phyloP scores from a whole-genome alignment of 2,797 vertebrate species.

The Premnoplex brunnescens region DNA sequence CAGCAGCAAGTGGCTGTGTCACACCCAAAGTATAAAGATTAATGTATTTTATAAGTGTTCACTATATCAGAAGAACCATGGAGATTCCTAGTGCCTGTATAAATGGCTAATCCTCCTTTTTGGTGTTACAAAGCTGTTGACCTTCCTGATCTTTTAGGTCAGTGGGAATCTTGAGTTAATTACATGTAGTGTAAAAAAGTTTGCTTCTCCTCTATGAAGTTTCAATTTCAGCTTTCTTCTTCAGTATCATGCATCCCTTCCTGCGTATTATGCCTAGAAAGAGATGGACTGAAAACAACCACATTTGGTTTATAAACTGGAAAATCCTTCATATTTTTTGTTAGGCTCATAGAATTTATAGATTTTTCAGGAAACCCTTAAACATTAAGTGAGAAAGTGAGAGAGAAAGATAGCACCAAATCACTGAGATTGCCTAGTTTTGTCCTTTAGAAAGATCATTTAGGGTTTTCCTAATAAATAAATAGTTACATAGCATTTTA shows the following conservation, averaged over 20 bases:
- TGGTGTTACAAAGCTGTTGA: not conserved
- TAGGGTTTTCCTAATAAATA: not conserved
- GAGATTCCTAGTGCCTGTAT: not conserved
- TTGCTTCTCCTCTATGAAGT: not conserved
- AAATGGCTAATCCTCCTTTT: not conserved
- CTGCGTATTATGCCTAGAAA: not conserved
- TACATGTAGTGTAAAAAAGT: not conserved
- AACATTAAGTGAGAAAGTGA: not conserved
- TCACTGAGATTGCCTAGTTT: not conserved
- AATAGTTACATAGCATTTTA: not conserved
- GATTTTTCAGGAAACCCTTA: not conserved
- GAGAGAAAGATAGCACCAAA: not conserved
- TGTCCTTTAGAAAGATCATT: not conserved
- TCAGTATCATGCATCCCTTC: not conserved
- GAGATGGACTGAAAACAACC: not conserved
- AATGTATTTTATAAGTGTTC: not conserved
- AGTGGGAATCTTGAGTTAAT: not conserved
- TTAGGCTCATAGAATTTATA: not conserved
- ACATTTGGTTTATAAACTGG: not conserved
- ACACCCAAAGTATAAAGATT: not conserved
- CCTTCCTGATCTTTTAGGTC: not conserved
- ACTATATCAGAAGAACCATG: not conserved
- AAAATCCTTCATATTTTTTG: not conserved
- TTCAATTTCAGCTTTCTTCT: not conserved
- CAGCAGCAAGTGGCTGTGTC: rapidly evolving